phyloP scores from a whole-genome alignment of 2,888 invertebrate species.

The Amphipyra berbera region DNA sequence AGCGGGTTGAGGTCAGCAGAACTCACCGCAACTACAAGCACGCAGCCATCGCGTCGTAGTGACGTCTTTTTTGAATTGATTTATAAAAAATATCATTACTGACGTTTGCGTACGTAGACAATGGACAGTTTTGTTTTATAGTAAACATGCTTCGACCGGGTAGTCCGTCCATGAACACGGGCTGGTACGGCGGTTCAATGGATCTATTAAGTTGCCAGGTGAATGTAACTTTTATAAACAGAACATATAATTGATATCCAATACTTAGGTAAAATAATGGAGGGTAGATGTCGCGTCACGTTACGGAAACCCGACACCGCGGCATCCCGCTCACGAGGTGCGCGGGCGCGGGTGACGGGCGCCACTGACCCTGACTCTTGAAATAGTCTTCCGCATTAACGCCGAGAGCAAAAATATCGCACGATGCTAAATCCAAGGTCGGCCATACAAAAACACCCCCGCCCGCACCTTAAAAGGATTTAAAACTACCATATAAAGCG shows the following conservation, averaged over 20 bases:
- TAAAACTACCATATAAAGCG: constrained; percentile 69
- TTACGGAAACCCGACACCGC: constrained; percentile 79
- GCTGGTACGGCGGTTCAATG: too few relatives aligned
- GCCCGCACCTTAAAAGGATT: constrained; percentile 74
- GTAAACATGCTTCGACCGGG: too few relatives aligned
- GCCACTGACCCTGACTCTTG: constrained; percentile 88
- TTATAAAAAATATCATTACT: constrained; percentile 43
- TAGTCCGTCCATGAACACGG: too few relatives aligned
- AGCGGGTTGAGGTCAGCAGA: constrained; percentile 85
- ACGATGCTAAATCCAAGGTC: constrained; percentile 84
- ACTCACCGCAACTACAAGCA: constrained; percentile 66
- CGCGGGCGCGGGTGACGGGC: constrained; percentile 81
- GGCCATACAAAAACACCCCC: constrained; percentile 71
- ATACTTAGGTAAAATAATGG: constrained; percentile 26
- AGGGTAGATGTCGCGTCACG: constrained; percentile 68
- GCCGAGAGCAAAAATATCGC: constrained; percentile 87
- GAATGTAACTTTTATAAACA: neutral
- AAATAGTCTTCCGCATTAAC: constrained; percentile 90
- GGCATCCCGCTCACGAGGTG: constrained; percentile 67
- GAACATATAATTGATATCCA: too few relatives aligned
- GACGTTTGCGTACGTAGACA: constrained; percentile 34
- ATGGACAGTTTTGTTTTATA: constrained; percentile 7
- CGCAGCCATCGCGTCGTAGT: constrained; percentile 41
- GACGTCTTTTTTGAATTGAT: constrained; percentile 54
- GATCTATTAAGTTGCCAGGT: too few relatives aligned